Percentiles rank a stretch among this genome's conserved stretches.
Evolutionary conservation across 2,888 invertebrate genomes (phyloP).

Genomic region (Liodrosophila aerea): DNA sequence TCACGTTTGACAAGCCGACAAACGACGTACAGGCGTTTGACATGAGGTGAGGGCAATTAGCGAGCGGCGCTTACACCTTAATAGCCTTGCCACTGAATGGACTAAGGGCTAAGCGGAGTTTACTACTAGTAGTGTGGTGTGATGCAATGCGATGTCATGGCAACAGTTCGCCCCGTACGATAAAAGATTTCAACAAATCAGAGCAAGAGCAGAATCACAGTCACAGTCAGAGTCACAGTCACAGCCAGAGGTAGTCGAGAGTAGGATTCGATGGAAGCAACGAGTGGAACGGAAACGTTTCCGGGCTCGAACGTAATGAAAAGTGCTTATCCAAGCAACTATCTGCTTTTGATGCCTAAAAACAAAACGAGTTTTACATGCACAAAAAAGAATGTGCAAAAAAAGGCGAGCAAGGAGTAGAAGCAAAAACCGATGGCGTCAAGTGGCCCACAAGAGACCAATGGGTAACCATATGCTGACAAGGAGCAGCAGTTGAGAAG

Average conservation of each 20-base stretch:
- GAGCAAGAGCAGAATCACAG: conserved; percentile 24
- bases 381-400: conserved; percentile 5
- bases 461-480: conserved; percentile 9
- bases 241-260: neutral
- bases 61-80: conserved; percentile 55
- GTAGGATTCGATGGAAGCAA: conserved; percentile 31
- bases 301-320: conserved; percentile 61
- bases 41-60: conserved; percentile 67
- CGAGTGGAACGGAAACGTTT: conserved; percentile 48
- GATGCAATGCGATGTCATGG: conserved; percentile 49
- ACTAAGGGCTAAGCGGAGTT: neutral
- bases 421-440: conserved; percentile 37
- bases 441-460: conserved; percentile 37
- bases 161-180: conserved; percentile 61
- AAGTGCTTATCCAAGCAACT: conserved; percentile 74
- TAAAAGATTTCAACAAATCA: conserved; percentile 77
- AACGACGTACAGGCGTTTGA: conserved; percentile 53
- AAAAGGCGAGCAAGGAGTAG: conserved; percentile 5
- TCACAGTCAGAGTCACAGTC: conserved; percentile 17
- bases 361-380: conserved; percentile 62
- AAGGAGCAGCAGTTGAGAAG: neutral
- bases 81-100: conserved; percentile 30
- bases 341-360: conserved; percentile 63
- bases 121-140: conserved; percentile 20
- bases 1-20: conserved; percentile 62